These are phyloP conservation scores for Lycodopsis pacificus DNA, from an alignment of 2,797 vertebrate species.

Conservation along the genomic window DNA sequence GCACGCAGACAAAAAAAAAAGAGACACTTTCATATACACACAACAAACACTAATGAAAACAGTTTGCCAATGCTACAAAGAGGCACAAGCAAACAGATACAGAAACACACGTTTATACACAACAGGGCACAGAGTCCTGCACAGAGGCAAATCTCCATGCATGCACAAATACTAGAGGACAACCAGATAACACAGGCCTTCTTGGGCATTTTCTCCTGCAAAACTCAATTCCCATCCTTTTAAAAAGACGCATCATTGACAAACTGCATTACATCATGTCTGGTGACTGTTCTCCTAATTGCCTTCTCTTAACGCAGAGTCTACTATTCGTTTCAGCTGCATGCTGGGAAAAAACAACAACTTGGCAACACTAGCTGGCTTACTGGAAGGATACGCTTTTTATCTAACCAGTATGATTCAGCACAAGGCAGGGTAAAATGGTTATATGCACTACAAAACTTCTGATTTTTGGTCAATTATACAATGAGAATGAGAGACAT, in stretches of 20 bases:
- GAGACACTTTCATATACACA: constrained; percentile 42
- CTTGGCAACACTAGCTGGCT: neutral
- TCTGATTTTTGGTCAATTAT: neutral
- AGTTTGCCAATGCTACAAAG: constrained; percentile 51
- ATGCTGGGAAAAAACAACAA: neutral
- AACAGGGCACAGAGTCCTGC: constrained; percentile 22
- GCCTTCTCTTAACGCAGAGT: neutral
- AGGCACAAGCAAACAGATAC: constrained; percentile 38
- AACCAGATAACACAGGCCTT: constrained; percentile 36
- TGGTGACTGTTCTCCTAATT: neutral
- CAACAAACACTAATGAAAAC: constrained; percentile 54
- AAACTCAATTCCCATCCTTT: constrained; percentile 16
- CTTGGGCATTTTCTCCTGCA: neutral
- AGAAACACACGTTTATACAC: constrained; percentile 30
- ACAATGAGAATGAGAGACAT: neutral
- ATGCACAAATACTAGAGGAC: constrained; percentile 42
- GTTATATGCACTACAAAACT: neutral
- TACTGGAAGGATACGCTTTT: neutral
- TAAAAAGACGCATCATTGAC: constrained; percentile 1
- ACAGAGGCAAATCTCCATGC: constrained; percentile 29
- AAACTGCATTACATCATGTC: neutral
- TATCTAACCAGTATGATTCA: neutral
- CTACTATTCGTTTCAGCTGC: neutral
- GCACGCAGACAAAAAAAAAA: constrained; percentile 35
- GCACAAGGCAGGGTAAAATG: neutral